Percentiles rank a stretch among this genome's conserved stretches.
phyloP scores from a whole-genome alignment of 1,140 invertebrate genomes.

The Halesus radiatus region DNA sequence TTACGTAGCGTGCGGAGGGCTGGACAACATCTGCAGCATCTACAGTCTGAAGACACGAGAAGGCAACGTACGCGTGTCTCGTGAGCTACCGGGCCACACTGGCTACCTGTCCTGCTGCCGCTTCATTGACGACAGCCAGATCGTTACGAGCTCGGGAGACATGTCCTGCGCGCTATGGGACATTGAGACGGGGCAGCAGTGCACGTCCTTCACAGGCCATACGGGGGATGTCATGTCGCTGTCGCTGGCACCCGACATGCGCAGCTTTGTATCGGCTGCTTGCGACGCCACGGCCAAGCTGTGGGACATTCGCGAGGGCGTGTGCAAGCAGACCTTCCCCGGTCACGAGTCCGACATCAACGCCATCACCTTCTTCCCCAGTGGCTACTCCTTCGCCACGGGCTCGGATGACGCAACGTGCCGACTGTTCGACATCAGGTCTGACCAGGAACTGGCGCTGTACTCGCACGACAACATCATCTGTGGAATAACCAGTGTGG shows the following conservation, averaged over 20 bases:
- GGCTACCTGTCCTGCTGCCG: slow-evolving; percentile 96
- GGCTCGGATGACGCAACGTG: slow-evolving; percentile 96
- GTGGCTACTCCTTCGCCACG: slow-evolving; percentile 94
- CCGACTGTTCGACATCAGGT: slow-evolving; percentile 93
- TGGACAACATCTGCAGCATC: slow-evolving; percentile 97
- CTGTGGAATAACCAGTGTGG: slow-evolving; percentile 95
- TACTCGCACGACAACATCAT: slow-evolving; percentile 98
- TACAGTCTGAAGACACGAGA: slow-evolving; percentile 95
- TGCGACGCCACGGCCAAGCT: slow-evolving; percentile 96
- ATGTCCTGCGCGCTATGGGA: slow-evolving; percentile 92
- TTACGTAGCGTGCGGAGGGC: slow-evolving; percentile 94
- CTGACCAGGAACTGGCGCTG: slow-evolving; percentile 89
- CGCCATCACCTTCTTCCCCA: slow-evolving; percentile 95
- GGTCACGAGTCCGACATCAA: slow-evolving; percentile 97
- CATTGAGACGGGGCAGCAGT: slow-evolving; percentile 95
- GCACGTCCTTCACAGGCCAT: slow-evolving; percentile 92
- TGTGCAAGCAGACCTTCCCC: slow-evolving; percentile 95
- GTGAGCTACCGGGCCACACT: slow-evolving; percentile 94
- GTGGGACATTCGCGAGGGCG: slow-evolving; percentile 94
- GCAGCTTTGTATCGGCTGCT: slow-evolving; percentile 94
- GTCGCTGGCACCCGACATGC: slow-evolving; percentile 90
- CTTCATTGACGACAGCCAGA: slow-evolving; percentile 94
- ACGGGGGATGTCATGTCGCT: slow-evolving; percentile 97
- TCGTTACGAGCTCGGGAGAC: slow-evolving; percentile 65
- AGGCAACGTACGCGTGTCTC: slow-evolving; percentile 92